phyloP scores from a whole-genome alignment of 2,888 invertebrate species.

The Lamellibrachia columna region DNA sequence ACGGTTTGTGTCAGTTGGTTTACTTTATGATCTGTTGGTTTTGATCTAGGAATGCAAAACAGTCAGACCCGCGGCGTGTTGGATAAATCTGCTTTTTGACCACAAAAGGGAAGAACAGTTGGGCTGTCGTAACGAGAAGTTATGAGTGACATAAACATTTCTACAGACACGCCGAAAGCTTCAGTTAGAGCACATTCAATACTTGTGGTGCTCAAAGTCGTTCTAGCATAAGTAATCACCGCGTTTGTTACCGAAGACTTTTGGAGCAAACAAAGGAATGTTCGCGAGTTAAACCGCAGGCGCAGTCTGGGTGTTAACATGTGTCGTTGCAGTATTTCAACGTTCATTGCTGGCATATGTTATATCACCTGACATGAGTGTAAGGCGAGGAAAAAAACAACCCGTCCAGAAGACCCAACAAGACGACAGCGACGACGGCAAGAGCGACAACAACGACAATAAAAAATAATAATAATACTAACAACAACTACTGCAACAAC shows the following conservation, averaged over 20 bases:
- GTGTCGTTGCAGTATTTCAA: not conserved
- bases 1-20: not conserved
- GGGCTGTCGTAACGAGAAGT: not conserved
- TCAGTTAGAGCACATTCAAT: not conserved
- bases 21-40: not conserved
- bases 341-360: not conserved
- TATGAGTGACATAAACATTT: not conserved
- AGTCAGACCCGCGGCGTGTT: not conserved
- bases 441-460: no score
- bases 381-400: no score
- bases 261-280: not conserved
- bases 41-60: not conserved
- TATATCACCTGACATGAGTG: not conserved
- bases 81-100: not conserved
- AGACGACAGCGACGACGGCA: no score
- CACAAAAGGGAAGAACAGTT: not conserved
- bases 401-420: no score
- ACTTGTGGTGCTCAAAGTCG: not conserved
- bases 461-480: no score
- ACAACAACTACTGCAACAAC: no score
- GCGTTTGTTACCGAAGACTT: not conserved
- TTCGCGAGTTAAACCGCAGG: not conserved
- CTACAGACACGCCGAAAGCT: not conserved
- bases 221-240: not conserved
- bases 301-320: not conserved